A percentile compares a stretch with the other conserved stretches of the same genome.
phyloP scores from a whole-genome alignment of 2,113 vertebrate species.

The Pteronura brasiliensis region DNA sequence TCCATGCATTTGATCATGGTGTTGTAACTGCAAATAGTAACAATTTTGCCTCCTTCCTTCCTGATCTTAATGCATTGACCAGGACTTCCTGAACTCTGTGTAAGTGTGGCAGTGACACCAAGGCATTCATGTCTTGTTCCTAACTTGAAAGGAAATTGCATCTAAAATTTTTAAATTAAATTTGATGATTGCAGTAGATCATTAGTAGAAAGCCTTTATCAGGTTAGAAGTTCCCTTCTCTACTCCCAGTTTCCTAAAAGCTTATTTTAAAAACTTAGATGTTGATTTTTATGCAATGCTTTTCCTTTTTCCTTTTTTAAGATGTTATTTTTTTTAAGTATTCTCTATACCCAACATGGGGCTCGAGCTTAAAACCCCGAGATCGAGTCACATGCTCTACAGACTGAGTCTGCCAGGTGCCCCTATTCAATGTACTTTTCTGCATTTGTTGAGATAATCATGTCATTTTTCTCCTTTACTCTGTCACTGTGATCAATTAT shows the following conservation, averaged over 20 bases:
- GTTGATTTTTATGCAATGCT: not conserved
- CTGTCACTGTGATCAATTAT: not conserved
- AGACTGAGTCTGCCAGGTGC: not conserved
- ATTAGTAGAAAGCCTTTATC: not conserved
- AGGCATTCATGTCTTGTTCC: not conserved
- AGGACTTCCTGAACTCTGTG: conserved; percentile 17
- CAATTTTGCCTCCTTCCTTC: conserved; percentile 20
- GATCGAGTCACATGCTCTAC: not conserved
- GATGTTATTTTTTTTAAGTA: not conserved
- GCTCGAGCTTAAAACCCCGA: not conserved
- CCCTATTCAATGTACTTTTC: not conserved
- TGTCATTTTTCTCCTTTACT: not conserved
- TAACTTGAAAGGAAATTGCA: not conserved
- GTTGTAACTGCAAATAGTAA: not conserved
- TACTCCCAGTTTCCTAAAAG: not conserved
- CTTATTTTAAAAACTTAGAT: not conserved
- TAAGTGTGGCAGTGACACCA: not conserved
- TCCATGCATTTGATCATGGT: not conserved
- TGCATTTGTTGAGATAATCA: not conserved
- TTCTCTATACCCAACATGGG: not conserved
- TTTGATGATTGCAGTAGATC: not conserved
- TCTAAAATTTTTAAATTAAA: not conserved
- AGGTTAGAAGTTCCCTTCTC: not conserved
- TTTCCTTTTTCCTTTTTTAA: not conserved
- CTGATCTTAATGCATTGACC: not conserved